Conservation (phyloP, 1,140 invertebrate genomes). For the Eupristina koningsbergeri region DNA sequence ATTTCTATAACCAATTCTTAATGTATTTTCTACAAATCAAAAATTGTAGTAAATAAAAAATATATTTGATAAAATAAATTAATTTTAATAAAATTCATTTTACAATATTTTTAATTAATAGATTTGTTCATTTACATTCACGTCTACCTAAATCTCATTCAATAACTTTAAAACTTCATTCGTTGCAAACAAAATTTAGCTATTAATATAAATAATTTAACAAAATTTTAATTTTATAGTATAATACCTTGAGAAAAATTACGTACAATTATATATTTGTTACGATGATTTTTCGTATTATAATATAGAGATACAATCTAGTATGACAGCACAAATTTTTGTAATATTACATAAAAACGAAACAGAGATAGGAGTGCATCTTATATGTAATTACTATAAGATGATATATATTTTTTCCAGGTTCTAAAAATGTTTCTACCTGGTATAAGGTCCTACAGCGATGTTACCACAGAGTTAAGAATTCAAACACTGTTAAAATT, state of each 20-base stretch:
- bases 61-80: neutral
- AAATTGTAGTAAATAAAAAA: neutral
- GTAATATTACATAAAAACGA: neutral
- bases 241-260: constrained; percentile 31
- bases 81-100: neutral
- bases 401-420: constrained; percentile 40
- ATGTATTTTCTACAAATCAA: neutral
- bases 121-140: constrained; percentile 1
- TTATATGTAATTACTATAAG: constrained; percentile 35
- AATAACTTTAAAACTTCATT: neutral
- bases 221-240: neutral
- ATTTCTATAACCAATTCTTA: constrained; percentile 9
- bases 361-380: neutral
- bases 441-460: constrained; percentile 56
- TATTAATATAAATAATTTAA: constrained; percentile 10
- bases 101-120: constrained; percentile 3
- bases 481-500: constrained; percentile 52
- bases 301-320: neutral
- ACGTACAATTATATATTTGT: constrained; percentile 27
- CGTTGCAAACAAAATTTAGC: constrained; percentile 5
- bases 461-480: constrained; percentile 60
- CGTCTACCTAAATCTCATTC: neutral
- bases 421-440: constrained; percentile 29
- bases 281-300: neutral
- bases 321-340: neutral